phyloP scores from a whole-genome alignment of 2,113 vertebrate species.

The Megaceryle maxima region DNA sequence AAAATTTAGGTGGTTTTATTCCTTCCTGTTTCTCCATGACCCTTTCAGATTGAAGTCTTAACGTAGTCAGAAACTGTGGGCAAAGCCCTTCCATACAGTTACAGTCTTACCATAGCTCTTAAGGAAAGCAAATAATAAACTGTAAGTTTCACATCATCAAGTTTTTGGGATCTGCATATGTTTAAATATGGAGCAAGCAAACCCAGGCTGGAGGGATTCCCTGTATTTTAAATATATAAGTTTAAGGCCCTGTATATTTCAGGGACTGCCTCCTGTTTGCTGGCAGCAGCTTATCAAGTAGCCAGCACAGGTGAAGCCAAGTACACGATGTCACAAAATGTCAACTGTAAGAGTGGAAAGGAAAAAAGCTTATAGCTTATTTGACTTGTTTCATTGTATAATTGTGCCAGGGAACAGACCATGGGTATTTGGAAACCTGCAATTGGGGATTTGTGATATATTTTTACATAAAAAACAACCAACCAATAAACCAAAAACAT shows the following conservation, averaged over 20 bases:
- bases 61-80: not conserved
- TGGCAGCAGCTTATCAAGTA: not conserved
- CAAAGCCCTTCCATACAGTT: not conserved
- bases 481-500: not conserved
- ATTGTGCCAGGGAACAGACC: not conserved
- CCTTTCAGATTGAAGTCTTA: not conserved
- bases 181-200: not conserved
- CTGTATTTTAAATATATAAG: not conserved
- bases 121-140: not conserved
- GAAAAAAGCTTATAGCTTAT: not conserved
- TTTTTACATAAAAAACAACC: not conserved
- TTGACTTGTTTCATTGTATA: not conserved
- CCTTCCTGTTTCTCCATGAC: not conserved
- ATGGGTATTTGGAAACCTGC: not conserved
- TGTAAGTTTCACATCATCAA: not conserved
- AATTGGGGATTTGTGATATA: accelerated
- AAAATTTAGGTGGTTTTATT: not conserved
- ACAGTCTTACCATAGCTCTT: not conserved
- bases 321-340: not conserved
- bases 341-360: not conserved
- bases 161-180: not conserved
- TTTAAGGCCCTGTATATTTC: not conserved
- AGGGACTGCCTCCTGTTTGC: not conserved
- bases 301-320: not conserved
- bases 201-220: not conserved